These are phyloP conservation scores for Ashinkailepas kermadecensis DNA, from an alignment of 2,888 invertebrate genomes.

Conservation along the genomic window DNA sequence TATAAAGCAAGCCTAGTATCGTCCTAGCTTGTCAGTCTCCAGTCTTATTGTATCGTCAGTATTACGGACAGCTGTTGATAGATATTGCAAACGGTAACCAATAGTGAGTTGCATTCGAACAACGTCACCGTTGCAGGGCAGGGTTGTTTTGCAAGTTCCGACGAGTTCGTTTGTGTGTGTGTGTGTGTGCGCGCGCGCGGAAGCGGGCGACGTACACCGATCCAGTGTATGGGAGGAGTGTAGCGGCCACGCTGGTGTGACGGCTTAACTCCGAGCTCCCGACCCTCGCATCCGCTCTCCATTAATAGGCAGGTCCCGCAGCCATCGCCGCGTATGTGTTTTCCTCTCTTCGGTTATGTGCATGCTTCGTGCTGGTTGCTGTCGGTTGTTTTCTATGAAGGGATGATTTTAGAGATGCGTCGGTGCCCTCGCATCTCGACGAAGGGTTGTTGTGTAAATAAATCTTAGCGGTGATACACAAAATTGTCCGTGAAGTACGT, in stretches of 20 bases:
- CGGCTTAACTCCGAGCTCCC: not conserved
- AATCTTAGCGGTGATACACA: constrained; percentile 19
- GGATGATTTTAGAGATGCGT: constrained; percentile 14
- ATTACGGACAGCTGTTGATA: constrained; percentile 7
- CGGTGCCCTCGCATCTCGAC: not conserved
- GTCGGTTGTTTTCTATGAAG: constrained; percentile 20
- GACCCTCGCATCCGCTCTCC: not conserved
- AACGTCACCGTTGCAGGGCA: not conserved
- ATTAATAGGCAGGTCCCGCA: not conserved
- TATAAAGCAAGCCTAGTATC: constrained; percentile 1
- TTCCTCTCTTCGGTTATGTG: constrained; percentile 10
- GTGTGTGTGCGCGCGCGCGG: no score
- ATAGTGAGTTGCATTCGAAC: not conserved
- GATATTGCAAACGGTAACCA: not conserved
- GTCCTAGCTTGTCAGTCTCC: constrained; percentile 20
- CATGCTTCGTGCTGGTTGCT: constrained; percentile 19
- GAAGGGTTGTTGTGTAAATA: constrained; percentile 19
- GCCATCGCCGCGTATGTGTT: not conserved
- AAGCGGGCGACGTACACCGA: not conserved
- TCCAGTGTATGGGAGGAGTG: not conserved
- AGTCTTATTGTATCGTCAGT: constrained; percentile 20
- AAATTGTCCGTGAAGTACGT: constrained; percentile 20
- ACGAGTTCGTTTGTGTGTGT: not conserved
- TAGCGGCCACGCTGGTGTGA: not conserved
- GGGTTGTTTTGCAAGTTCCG: not conserved